Conservation (phyloP, 1,140 invertebrate genomes). For the Aphelenchoides avenae region DNA sequence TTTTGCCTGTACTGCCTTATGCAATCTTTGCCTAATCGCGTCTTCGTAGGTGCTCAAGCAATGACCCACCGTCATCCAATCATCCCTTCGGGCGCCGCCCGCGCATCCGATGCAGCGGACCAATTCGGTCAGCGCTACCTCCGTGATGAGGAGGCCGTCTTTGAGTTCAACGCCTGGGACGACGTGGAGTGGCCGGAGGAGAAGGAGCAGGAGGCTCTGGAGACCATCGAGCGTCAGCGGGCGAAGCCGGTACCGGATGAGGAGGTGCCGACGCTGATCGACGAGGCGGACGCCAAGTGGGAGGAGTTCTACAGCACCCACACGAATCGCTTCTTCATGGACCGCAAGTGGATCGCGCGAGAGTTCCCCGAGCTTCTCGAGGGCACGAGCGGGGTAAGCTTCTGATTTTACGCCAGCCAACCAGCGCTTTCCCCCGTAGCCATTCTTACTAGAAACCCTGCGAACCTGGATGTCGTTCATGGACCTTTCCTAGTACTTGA, state of each 20-base stretch:
- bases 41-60: background rate
- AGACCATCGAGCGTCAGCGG: slow-evolving; percentile 75
- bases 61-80: background rate
- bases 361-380: slow-evolving; percentile 85
- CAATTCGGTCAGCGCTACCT: slow-evolving; percentile 65
- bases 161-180: slow-evolving; percentile 93
- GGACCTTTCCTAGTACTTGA: too few relatives aligned
- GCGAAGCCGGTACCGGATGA: slow-evolving; percentile 66
- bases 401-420: too few relatives aligned
- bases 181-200: slow-evolving; percentile 85
- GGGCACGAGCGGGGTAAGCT: slow-evolving; percentile 10
- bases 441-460: too few relatives aligned
- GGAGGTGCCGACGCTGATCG: slow-evolving; percentile 50
- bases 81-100: background rate
- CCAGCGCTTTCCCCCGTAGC: too few relatives aligned
- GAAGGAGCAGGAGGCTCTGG: slow-evolving; percentile 71
- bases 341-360: slow-evolving; percentile 93
- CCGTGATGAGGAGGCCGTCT: slow-evolving; percentile 74
- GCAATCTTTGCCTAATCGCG: slow-evolving; percentile 12
- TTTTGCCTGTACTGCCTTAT: slow-evolving; percentile 2
- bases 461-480: too few relatives aligned
- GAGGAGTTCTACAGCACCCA: slow-evolving; percentile 88
- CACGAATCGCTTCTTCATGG: slow-evolving; percentile 93
- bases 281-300: slow-evolving; percentile 79
- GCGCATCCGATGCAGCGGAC: background rate